These are phyloP conservation scores for Drosophila prosaltans DNA, from an alignment of 1,140 invertebrate species.

Conservation along the genomic window DNA sequence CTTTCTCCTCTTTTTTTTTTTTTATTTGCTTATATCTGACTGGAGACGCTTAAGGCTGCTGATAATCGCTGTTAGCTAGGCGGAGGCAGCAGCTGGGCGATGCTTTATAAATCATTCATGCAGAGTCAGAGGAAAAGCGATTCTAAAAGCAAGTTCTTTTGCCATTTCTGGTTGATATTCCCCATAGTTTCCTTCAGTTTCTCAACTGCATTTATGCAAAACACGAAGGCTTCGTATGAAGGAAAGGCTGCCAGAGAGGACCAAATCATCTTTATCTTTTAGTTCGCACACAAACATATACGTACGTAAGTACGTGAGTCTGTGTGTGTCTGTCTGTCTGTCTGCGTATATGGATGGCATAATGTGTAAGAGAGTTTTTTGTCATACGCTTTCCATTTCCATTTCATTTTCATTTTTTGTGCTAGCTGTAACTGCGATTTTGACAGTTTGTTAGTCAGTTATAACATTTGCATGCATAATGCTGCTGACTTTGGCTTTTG, in stretches of 20 bases:
- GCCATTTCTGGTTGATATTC: slow-evolving; percentile 8
- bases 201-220: slow-evolving; percentile 50
- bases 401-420: slow-evolving; percentile 17
- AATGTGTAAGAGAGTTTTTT: slow-evolving; percentile 58
- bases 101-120: slow-evolving; percentile 73
- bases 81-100: slow-evolving; percentile 5
- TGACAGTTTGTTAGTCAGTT: slow-evolving; percentile 77
- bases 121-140: slow-evolving; percentile 35
- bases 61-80: slow-evolving; percentile 66
- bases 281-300: slow-evolving; percentile 24
- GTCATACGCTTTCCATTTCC: slow-evolving; percentile 20
- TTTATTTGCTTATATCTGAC: not conserved
- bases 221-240: slow-evolving; percentile 25
- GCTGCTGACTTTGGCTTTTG: slow-evolving; percentile 39
- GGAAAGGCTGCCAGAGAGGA: not conserved
- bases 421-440: slow-evolving; percentile 67
- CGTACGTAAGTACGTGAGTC: not conserved
- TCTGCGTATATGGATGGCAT: slow-evolving; percentile 50
- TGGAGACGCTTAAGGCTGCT: slow-evolving; percentile 43
- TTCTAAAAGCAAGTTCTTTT: slow-evolving; percentile 48
- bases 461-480: slow-evolving; percentile 79
- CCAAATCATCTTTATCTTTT: slow-evolving; percentile 61
- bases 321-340: not conserved
- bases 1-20: not conserved
- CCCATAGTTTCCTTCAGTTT: slow-evolving; percentile 3